Percentiles rank a stretch among this genome's conserved stretches.
Conservation (phyloP, 1,140 invertebrate species). For the Aplysia californica region DNA sequence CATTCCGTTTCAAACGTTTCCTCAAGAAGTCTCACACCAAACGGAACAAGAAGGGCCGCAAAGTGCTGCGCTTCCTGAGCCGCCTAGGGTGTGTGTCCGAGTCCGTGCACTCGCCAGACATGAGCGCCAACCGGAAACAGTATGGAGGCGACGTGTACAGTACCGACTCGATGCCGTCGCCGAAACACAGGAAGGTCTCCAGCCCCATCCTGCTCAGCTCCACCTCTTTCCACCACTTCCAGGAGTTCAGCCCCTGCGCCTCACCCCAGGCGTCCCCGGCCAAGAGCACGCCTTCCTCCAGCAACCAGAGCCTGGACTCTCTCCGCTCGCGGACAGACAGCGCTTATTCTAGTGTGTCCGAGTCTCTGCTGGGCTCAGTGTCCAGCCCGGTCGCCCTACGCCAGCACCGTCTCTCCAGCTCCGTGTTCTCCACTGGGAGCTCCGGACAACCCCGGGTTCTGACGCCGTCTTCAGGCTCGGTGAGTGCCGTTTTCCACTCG, state of each 20-base stretch:
- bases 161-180: neutral
- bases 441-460: neutral
- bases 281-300: neutral
- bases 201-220: neutral
- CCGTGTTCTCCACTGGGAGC: neutral
- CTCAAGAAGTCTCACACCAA: slow-evolving; percentile 30
- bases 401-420: neutral
- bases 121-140: neutral
- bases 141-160: too few relatives aligned
- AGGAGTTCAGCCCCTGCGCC: neutral
- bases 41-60: slow-evolving; percentile 17
- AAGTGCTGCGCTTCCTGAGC: slow-evolving; percentile 14
- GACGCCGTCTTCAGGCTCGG: neutral
- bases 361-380: neutral
- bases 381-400: neutral
- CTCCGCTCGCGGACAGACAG: neutral
- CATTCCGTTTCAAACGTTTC: slow-evolving; percentile 31
- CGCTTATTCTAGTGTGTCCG: slow-evolving; percentile 25
- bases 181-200: neutral
- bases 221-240: neutral
- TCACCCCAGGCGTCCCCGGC: too few relatives aligned
- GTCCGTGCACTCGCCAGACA: neutral
- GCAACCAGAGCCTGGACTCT: slow-evolving; percentile 7
- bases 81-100: slow-evolving; percentile 23
- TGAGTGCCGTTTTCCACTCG: neutral